Conservation (phyloP, 2,888 invertebrate genomes). For the Drosophila kokeensis region DNA sequence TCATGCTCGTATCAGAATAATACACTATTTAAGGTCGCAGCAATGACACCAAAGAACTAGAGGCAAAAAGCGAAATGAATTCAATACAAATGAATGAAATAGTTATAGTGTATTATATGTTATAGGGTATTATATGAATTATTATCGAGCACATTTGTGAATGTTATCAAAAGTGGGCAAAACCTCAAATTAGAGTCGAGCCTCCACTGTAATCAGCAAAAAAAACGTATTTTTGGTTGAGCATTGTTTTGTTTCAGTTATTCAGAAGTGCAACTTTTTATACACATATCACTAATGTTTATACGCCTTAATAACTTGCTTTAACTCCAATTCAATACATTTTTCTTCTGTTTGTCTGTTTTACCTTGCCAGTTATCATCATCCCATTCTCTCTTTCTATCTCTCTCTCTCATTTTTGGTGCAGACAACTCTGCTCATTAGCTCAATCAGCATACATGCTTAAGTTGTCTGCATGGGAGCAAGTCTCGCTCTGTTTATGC, state of each 20-base stretch:
- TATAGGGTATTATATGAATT: slow-evolving; percentile 1
- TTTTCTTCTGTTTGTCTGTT: background rate
- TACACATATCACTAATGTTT: background rate
- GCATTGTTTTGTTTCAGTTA: background rate
- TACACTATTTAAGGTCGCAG: slow-evolving; percentile 40
- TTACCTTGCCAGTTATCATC: background rate
- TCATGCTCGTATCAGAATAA: slow-evolving; percentile 12
- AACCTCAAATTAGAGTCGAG: slow-evolving; percentile 18
- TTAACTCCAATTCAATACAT: background rate
- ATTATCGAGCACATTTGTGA: background rate
- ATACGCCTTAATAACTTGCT: background rate
- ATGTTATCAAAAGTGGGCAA: background rate
- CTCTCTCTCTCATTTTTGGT: slow-evolving; percentile 9
- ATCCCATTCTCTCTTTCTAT: background rate
- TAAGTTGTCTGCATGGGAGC: slow-evolving; percentile 18
- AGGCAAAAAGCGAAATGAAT: background rate
- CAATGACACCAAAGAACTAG: slow-evolving; percentile 40
- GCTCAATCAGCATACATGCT: slow-evolving; percentile 19
- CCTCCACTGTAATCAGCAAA: slow-evolving; percentile 27
- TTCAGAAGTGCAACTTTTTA: background rate
- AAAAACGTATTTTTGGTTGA: background rate
- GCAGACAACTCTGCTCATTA: slow-evolving; percentile 38
- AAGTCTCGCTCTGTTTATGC: slow-evolving; percentile 24
- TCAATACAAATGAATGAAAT: slow-evolving; percentile 3
- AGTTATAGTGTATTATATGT: background rate